Evolutionary conservation across 2,888 invertebrate species (phyloP), one percentile per base, ranked within the genome.

Genomic region (Diplolepis rosae): DNA sequence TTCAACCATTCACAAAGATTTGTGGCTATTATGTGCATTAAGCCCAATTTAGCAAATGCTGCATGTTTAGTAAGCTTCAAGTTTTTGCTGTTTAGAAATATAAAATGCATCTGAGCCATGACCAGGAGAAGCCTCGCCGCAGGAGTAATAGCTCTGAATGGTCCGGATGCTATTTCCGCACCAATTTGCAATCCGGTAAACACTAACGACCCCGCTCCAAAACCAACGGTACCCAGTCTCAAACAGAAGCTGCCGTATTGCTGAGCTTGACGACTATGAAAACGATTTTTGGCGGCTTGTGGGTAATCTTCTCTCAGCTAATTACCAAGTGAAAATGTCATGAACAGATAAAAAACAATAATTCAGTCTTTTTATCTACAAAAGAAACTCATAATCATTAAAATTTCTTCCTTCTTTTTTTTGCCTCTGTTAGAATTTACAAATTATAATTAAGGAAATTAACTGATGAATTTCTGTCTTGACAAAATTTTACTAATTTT

Each of bases 11-110:
- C 96, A 89, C 97, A 97, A 15, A 98, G 89, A 89, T 98, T 98
- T 18, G 96, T 96, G 1, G 96, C 97, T 66, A 98, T 93, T 93
- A 96, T 93, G 86, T 98, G 98, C 97, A 98, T 97, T 50, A 97
- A 92, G 6, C 98, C 98, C 80, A 98, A 95, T 79, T 96, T 92
- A 22, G 96, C 95, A 66, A 96, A 91, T 54, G 93, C 91, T 84
- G 93, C 93, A 83, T 93, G 92, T 54, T 91, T 90, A 22, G 93
- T 92, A 80, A 94, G 91, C 76, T 92, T 91, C 82, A 93, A 89
- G 85, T 92, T 91, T 89, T 95, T 95, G 78, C 95, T 95, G 84
- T 96, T 97, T 48, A 97, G 92, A 87, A 98, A 98, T 81, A 98
- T 96, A 88, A 98, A 97, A 88, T 98, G 97, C 90, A 98, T 95